These are phyloP conservation scores for Reinhardtius hippoglossoides DNA, from an alignment of 2,113 vertebrate genomes.

Conservation along the genomic window DNA sequence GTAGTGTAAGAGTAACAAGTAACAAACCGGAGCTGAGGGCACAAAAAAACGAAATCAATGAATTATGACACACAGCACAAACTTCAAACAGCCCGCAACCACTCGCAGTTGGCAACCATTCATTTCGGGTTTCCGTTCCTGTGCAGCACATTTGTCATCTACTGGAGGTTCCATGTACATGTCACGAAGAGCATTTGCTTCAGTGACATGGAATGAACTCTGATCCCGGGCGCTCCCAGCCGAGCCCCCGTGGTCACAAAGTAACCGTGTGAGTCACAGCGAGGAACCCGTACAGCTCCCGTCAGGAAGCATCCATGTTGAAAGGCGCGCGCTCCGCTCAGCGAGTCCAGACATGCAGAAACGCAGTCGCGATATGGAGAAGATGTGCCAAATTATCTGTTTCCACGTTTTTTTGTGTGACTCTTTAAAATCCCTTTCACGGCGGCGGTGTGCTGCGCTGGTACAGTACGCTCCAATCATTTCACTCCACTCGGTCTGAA, in stretches of 20 bases:
- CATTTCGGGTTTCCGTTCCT: slow-evolving; percentile 21
- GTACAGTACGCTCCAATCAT: slow-evolving; percentile 11
- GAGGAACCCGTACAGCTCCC: slow-evolving; percentile 38
- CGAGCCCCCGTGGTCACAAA: slow-evolving; percentile 34
- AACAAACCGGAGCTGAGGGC: slow-evolving; percentile 37
- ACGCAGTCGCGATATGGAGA: slow-evolving; percentile 8
- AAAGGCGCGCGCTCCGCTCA: slow-evolving; percentile 16
- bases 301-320: slow-evolving; percentile 40
- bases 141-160: slow-evolving; percentile 42
- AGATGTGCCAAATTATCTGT: slow-evolving; percentile 46
- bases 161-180: slow-evolving; percentile 36
- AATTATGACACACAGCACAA: slow-evolving; percentile 49
- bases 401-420: slow-evolving; percentile 1
- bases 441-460: neutral
- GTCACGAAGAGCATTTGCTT: slow-evolving; percentile 40
- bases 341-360: slow-evolving; percentile 31
- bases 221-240: slow-evolving; percentile 34
- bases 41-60: slow-evolving; percentile 42
- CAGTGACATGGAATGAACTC: slow-evolving; percentile 53
- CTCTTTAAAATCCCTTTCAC: slow-evolving; percentile 27
- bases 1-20: slow-evolving; percentile 34
- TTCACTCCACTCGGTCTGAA: slow-evolving; percentile 48
- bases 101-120: slow-evolving; percentile 35
- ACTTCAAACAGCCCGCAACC: slow-evolving; percentile 39
- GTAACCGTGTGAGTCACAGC: slow-evolving; percentile 51